Percentiles rank a stretch among this genome's conserved stretches.
Conservation (phyloP, 2,888 invertebrate genomes). For the Latrodectus elegans region DNA sequence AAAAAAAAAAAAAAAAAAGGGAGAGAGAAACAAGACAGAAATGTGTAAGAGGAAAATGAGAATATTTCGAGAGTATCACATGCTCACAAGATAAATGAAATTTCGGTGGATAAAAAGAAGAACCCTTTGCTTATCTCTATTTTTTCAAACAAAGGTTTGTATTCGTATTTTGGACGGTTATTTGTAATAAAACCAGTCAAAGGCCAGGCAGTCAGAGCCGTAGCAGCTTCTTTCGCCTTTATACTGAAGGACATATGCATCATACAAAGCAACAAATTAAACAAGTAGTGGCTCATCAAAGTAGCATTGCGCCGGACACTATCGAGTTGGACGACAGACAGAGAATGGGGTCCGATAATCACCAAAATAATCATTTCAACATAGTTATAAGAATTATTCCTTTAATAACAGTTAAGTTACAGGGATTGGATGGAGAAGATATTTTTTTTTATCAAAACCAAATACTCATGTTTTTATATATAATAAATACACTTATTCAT, state of each 20-base stretch:
- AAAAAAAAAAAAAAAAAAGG: slow-evolving; percentile 62
- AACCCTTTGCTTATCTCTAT: slow-evolving; percentile 50
- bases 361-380: too few relatives aligned
- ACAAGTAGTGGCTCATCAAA: neutral
- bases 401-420: too few relatives aligned
- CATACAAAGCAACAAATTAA: slow-evolving; percentile 62
- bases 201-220: slow-evolving; percentile 59
- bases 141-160: slow-evolving; percentile 57
- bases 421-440: too few relatives aligned
- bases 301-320: too few relatives aligned
- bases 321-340: too few relatives aligned
- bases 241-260: slow-evolving; percentile 60
- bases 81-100: slow-evolving; percentile 61
- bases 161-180: slow-evolving; percentile 65
- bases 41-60: too few relatives aligned
- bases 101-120: slow-evolving; percentile 58
- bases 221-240: slow-evolving; percentile 62
- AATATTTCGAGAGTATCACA: slow-evolving; percentile 31
- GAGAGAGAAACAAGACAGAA: slow-evolving; percentile 9
- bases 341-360: too few relatives aligned
- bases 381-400: too few relatives aligned
- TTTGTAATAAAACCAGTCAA: slow-evolving; percentile 65
- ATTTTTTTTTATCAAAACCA: too few relatives aligned
- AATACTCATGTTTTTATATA: too few relatives aligned
- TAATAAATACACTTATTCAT: too few relatives aligned